These are phyloP conservation scores for Epicauta chinensis DNA, from an alignment of 1,140 invertebrate species.

Conservation along the genomic window DNA sequence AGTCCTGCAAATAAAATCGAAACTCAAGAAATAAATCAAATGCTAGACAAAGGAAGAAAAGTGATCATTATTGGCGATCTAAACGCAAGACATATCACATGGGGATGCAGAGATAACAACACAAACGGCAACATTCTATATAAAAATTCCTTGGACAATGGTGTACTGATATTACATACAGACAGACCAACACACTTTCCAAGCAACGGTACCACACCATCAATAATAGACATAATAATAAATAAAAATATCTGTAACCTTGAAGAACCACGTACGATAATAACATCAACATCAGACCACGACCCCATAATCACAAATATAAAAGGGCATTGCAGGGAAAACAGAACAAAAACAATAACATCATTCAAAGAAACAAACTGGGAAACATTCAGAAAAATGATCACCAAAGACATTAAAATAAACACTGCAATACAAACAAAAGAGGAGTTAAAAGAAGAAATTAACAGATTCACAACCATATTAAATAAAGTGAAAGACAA, in stretches of 20 bases:
- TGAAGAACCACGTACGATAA: neutral
- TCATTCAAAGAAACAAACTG: conserved; percentile 14
- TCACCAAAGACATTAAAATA: neutral
- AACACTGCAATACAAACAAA: conserved; percentile 1
- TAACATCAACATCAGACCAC: conserved; percentile 4
- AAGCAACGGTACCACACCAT: neutral
- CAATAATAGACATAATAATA: conserved; percentile 10
- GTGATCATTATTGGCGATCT: conserved; percentile 6
- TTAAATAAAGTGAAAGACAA: neutral
- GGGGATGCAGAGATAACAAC: conserved; percentile 6
- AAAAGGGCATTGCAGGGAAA: neutral
- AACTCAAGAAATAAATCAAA: neutral
- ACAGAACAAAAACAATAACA: neutral
- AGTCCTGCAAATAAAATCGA: neutral
- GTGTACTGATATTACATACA: neutral
- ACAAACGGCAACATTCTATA: conserved; percentile 4
- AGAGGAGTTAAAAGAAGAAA: conserved; percentile 1
- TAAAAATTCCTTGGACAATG: neutral
- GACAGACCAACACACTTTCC: conserved; percentile 14
- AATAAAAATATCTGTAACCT: conserved; percentile 7
- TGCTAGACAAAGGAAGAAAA: neutral
- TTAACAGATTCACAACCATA: neutral
- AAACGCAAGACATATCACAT: conserved; percentile 12
- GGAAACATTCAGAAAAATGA: conserved; percentile 4
- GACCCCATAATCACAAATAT: neutral